phyloP scores from a whole-genome alignment of 2,113 vertebrate genomes.

The Saccopteryx bilineata region DNA sequence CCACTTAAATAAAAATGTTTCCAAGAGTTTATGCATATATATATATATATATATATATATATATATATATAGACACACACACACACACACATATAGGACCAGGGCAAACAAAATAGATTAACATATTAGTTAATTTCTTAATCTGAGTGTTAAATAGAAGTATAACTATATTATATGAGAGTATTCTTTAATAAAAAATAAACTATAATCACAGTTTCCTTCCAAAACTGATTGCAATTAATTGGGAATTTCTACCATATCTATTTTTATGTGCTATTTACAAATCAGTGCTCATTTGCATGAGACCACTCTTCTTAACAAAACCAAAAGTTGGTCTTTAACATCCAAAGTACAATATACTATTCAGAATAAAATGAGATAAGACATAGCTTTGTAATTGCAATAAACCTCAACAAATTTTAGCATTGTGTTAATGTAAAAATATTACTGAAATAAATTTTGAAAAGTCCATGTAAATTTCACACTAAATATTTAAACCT shows the following conservation, averaged over 20 bases:
- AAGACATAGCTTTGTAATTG: background rate
- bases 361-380: background rate
- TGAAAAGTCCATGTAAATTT: background rate
- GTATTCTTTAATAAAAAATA: background rate
- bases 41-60: too few relatives aligned
- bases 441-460: background rate
- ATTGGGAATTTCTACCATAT: background rate
- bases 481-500: background rate
- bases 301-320: background rate
- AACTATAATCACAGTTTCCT: background rate
- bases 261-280: background rate
- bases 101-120: background rate
- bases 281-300: background rate
- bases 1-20: background rate
- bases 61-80: too few relatives aligned
- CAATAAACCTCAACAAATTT: background rate
- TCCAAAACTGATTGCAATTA: conserved; percentile 31
- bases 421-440: background rate
- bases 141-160: background rate
- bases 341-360: background rate
- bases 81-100: too few relatives aligned
- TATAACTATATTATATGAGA: background rate
- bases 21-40: background rate
- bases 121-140: background rate
- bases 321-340: background rate